These are phyloP conservation scores for Salmo trutta DNA, from an alignment of 2,797 vertebrate genomes.

Conservation along the genomic window DNA sequence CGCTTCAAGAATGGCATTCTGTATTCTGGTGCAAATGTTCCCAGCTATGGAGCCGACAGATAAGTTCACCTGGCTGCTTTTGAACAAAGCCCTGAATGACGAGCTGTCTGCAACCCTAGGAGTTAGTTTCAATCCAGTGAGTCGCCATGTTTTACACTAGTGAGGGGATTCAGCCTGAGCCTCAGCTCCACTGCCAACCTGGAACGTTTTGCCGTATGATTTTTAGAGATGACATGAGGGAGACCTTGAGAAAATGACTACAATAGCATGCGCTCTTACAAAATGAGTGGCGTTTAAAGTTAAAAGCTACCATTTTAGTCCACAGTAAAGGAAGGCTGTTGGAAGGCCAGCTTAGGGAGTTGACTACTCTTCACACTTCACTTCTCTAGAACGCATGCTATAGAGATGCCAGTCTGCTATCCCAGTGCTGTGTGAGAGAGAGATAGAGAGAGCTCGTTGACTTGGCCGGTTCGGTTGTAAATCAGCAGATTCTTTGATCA, in stretches of 20 bases:
- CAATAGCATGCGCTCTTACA: background rate
- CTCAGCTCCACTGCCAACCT: background rate
- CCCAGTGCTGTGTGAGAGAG: background rate
- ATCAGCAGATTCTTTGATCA: constrained; percentile 13
- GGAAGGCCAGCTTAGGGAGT: constrained; percentile 4
- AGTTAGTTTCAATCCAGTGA: constrained; percentile 40
- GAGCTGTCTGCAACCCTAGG: constrained; percentile 25
- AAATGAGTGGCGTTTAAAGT: background rate
- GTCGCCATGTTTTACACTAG: constrained; percentile 42
- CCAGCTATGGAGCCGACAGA: constrained; percentile 42
- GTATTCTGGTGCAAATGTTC: constrained; percentile 51
- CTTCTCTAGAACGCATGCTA: background rate
- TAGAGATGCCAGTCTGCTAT: background rate
- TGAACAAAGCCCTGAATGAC: constrained; percentile 49
- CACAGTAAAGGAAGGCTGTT: background rate
- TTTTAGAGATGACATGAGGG: background rate
- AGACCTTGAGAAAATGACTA: constrained; percentile 7
- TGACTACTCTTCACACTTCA: background rate
- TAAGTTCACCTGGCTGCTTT: constrained; percentile 52
- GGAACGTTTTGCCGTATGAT: background rate
- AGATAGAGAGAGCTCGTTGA: background rate
- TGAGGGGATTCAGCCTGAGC: constrained; percentile 19
- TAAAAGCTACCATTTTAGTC: constrained; percentile 8
- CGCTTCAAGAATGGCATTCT: constrained; percentile 22
- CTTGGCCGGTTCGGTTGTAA: background rate